Base-by-base conservation (phyloP, 2,113 vertebrate species). In the Gadus macrocephalus region DNA sequence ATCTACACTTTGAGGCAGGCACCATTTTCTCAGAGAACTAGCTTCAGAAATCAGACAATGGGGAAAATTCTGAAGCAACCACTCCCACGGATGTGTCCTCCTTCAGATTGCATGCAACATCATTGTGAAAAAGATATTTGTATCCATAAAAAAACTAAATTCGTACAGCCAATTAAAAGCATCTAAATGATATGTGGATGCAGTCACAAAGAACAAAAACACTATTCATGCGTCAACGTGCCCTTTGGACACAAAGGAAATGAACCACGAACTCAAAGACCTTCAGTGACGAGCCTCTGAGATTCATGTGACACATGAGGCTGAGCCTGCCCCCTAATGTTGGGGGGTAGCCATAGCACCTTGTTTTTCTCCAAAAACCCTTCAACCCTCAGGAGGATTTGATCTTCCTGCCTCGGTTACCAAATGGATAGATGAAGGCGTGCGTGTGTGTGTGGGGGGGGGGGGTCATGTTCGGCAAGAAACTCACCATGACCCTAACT, bases 311-410 rank as follows among this genome's bases (percentile, higher is more conserved):
- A 15, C 62, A 28, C 31, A 17, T 59, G 56, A 14, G 35, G 59
- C 11, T 11, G 8, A 53, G 67, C 25, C 1, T 66, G 58, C 72
- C 67, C 60, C 56, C 62, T 69, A 59, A 61, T 69, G 67, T 59
- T 53, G 53, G 59, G 20, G 42, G 7, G 72, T 70, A 84, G 82
- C 87, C 87, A 91, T 38, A 56, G 75, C 91, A 92, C 78, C 82
- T 93, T 93, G 91, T 92, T 93, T 93, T 91, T 91, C 78, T 91
- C 70, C 83, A 84, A 84, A 84, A 88, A 87, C 25, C n/a, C 15
- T 58, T 3, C 16, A 49, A 86, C 67, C 86, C 90, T 83, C 87
- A 77, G 69, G 89, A 91, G 90, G 84, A 91, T 92, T 88, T 61
- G 15, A n/a, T 87, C 68, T 70, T 53, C 86, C 82, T 89, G 85